Evolutionary conservation across 2,113 vertebrate species (phyloP), one percentile per base, ranked within the genome.

Genomic region (Pyrgilauda ruficollis): DNA sequence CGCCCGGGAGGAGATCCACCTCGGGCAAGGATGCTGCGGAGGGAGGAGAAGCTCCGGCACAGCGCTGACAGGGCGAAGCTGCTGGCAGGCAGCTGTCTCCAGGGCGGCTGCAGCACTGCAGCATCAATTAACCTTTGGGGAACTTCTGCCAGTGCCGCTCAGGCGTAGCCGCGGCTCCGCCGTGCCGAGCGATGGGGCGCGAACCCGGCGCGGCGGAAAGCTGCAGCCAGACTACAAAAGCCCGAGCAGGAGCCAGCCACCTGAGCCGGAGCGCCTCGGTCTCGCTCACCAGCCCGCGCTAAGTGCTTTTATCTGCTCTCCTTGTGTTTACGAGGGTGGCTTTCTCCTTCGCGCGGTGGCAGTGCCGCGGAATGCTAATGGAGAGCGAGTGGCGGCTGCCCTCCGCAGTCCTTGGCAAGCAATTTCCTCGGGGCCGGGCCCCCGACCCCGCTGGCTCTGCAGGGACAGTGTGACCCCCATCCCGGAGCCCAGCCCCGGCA

Each of bases 101-200:
- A 77, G 94, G 83, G 84, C 49, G 95, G 86, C 85, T 96, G 96
- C 95, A 90, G 96, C 89, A 73, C 87, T 89, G 93, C 96, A 96
- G 96, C 93, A 97, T 89, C 96, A 91, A 96, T 96, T 96, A 96
- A 95, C 96, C 95, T 95, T 95, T 87, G 95, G 93, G 94, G 92
- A 93, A 76, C 91, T 82, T 43, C 69, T 96, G 81, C 84, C 91
- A 52, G 88, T 13, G 93, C 68, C 93, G 67, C 92, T 94, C 80
- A 89, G 91, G 85, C 84, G 39, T 50, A 66, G 89, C 90, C 24
- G 90, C 17, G 9, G 50, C 75, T 92, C 84, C 20, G 68, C 68
- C 15, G 46, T 6, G 76, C 83, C 6, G 24, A 61, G 88, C 12
- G 47, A 7, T 24, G 83, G 83, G 86, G 61, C 11, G 56, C 89